Evolutionary conservation across 1,140 invertebrate species (phyloP).

Genomic region (Thaumatotibia leucotreta): DNA sequence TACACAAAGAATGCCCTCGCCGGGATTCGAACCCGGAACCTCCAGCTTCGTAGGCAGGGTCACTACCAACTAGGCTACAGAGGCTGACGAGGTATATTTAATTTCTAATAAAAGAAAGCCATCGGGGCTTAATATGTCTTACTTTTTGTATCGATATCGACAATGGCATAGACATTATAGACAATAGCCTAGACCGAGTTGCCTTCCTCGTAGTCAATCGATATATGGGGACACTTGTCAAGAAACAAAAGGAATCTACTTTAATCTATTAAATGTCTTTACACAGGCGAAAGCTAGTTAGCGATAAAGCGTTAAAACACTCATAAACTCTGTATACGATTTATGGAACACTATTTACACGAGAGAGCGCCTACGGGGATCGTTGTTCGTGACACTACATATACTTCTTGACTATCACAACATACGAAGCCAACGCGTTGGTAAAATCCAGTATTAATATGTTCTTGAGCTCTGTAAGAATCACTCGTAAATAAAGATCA

Average conservation of each 20-base stretch:
- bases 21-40: too few relatives aligned
- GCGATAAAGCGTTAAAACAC: not conserved
- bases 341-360: not conserved
- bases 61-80: too few relatives aligned
- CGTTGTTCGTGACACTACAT: not conserved
- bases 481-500: not conserved
- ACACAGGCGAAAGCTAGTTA: not conserved
- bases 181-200: too few relatives aligned
- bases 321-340: not conserved
- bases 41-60: too few relatives aligned
- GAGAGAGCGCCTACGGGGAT: not conserved
- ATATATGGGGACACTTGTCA: too few relatives aligned
- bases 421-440: not conserved
- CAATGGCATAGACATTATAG: too few relatives aligned
- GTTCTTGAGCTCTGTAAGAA: not conserved
- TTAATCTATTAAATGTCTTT: not conserved
- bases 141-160: too few relatives aligned
- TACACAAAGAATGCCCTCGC: too few relatives aligned
- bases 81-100: too few relatives aligned
- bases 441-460: not conserved
- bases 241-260: not conserved
- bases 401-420: not conserved
- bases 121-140: too few relatives aligned
- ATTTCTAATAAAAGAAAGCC: too few relatives aligned
- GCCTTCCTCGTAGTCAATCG: too few relatives aligned